Percentiles rank a stretch among this genome's conserved stretches.
phyloP scores from a whole-genome alignment of 2,888 invertebrate genomes.

The Pandemis cinnamomeana region DNA sequence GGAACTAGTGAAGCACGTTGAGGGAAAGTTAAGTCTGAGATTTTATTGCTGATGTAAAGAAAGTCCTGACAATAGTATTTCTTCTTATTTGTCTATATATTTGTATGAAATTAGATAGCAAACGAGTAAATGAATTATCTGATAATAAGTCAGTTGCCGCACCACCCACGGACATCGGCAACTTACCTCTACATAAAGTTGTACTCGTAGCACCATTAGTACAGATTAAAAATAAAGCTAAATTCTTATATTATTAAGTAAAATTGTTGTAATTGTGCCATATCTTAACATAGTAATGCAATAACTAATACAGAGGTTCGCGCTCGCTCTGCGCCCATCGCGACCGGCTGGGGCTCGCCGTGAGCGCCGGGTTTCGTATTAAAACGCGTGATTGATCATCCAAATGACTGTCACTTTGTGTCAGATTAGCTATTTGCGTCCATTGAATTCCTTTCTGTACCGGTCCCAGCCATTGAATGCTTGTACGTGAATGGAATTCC shows the following conservation, averaged over 20 bases:
- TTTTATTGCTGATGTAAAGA: background rate
- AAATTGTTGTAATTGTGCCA: background rate
- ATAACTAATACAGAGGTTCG: background rate
- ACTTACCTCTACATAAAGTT: too few relatives aligned
- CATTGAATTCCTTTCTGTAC: conserved; percentile 49
- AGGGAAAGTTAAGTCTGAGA: background rate
- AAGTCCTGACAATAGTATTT: background rate
- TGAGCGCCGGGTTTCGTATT: conserved; percentile 6
- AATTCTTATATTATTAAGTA: background rate
- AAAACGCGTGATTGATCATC: conserved; percentile 27
- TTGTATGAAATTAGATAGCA: too few relatives aligned
- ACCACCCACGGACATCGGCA: too few relatives aligned
- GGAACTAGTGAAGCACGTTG: conserved; percentile 7
- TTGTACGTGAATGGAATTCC: conserved; percentile 46
- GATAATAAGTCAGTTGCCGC: too few relatives aligned
- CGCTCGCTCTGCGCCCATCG: background rate
- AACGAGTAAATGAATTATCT: too few relatives aligned
- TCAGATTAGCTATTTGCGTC: conserved; percentile 43
- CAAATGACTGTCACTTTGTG: conserved; percentile 35
- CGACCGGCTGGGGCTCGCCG: background rate
- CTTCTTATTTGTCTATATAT: too few relatives aligned
- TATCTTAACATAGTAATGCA: background rate
- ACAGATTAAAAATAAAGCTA: too few relatives aligned
- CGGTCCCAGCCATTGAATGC: conserved; percentile 49
- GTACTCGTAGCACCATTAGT: too few relatives aligned